These are phyloP conservation scores for Enteromius trimaculatus DNA, from an alignment of 2,797 vertebrate species.

Conservation along the genomic window DNA sequence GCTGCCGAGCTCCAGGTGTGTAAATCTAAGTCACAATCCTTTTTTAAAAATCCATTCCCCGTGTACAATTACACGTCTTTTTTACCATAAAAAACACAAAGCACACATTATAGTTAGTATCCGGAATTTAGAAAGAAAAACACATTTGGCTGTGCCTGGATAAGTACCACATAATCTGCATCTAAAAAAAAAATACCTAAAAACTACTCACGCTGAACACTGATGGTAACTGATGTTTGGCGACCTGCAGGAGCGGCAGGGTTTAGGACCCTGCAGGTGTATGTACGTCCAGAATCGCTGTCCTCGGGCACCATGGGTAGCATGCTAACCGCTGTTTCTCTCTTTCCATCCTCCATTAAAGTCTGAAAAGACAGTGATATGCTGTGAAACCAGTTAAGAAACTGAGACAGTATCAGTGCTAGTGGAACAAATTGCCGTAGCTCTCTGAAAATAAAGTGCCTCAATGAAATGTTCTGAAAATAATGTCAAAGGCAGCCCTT, in stretches of 20 bases:
- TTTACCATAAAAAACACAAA: slow-evolving; percentile 11
- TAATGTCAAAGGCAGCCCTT: neutral
- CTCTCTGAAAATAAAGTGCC: neutral
- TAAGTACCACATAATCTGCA: neutral
- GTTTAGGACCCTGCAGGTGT: slow-evolving; percentile 88
- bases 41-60: slow-evolving; percentile 22
- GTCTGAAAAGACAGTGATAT: slow-evolving; percentile 68
- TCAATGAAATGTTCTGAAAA: slow-evolving; percentile 27
- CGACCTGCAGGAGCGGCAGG: slow-evolving; percentile 84
- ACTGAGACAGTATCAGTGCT: slow-evolving; percentile 1
- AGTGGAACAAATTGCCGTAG: slow-evolving; percentile 15
- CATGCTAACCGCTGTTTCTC: slow-evolving; percentile 83
- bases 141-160: neutral
- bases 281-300: slow-evolving; percentile 84
- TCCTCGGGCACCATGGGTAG: slow-evolving; percentile 86
- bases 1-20: slow-evolving; percentile 44
- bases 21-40: slow-evolving; percentile 38
- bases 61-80: neutral
- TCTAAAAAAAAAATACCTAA: neutral
- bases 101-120: neutral
- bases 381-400: slow-evolving; percentile 18
- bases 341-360: slow-evolving; percentile 82
- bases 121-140: too few species aligned
- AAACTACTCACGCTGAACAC: slow-evolving; percentile 86
- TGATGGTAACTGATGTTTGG: slow-evolving; percentile 87